Evolutionary conservation across 2,888 invertebrate species (phyloP).

Genomic region (Argynnis bischoffii): DNA sequence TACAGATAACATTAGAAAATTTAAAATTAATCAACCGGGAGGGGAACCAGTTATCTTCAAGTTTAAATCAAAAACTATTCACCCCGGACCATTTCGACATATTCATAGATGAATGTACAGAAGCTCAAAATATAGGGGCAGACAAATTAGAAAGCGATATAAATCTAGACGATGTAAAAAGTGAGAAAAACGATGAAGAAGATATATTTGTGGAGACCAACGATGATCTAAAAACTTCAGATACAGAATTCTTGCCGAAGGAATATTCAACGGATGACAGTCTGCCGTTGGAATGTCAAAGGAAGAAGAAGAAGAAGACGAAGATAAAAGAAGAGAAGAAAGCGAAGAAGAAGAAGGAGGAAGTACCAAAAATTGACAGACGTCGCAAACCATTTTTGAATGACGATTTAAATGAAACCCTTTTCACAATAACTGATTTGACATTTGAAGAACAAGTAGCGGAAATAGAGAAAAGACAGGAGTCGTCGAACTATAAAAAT

Average conservation of each 20-base stretch:
- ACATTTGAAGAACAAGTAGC: conserved; percentile 66
- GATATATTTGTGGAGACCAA: conserved; percentile 28
- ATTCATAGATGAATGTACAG: conserved; percentile 38
- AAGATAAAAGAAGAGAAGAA: conserved; percentile 38
- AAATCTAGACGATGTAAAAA: conserved; percentile 37
- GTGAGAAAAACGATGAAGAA: conserved; percentile 36
- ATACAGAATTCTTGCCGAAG: conserved; percentile 19
- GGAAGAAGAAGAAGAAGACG: conserved; percentile 43
- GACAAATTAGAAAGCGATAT: conserved; percentile 20
- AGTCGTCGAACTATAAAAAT: conserved; percentile 66
- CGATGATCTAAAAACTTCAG: background rate
- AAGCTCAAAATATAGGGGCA: conserved; percentile 25
- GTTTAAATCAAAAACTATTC: conserved; percentile 43
- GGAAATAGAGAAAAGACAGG: conserved; percentile 66
- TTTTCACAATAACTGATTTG: conserved; percentile 65
- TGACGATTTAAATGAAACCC: conserved; percentile 64
- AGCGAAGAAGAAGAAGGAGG: conserved; percentile 44
- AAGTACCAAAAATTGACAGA: conserved; percentile 63
- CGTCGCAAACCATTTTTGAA: conserved; percentile 67
- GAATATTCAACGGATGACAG: conserved; percentile 61
- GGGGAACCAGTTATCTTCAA: conserved; percentile 48
- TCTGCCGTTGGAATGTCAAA: conserved; percentile 52
- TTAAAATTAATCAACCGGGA: conserved; percentile 55
- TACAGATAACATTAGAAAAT: conserved; percentile 56
- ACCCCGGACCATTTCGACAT: conserved; percentile 48